A percentile compares a stretch with the other conserved stretches of the same genome.
Evolutionary conservation across 2,113 vertebrate genomes (phyloP).

Genomic region (Myotis lucifugus): DNA sequence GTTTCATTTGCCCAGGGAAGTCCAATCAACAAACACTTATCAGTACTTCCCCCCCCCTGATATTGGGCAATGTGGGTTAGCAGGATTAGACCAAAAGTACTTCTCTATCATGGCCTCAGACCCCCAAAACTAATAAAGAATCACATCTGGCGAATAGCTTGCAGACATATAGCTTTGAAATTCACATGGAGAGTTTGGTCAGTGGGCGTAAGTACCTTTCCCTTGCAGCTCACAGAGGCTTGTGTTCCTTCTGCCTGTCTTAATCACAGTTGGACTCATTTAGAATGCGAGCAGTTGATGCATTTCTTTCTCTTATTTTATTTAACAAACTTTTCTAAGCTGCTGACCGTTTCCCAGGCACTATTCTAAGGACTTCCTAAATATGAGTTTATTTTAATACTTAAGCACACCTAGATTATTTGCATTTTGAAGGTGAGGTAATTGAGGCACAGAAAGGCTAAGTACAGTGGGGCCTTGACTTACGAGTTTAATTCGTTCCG

Average conservation of each 20-base stretch:
- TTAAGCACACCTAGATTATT: slow-evolving; percentile 17
- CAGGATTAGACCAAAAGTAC: background rate
- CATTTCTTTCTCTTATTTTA: slow-evolving; percentile 38
- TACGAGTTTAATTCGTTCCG: no score
- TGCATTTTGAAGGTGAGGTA: background rate
- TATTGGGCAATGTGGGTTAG: background rate
- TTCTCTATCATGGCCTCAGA: background rate
- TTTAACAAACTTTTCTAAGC: slow-evolving; percentile 26
- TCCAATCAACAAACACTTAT: background rate
- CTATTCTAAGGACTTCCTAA: background rate
- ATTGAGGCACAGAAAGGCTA: background rate
- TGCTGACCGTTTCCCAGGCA: background rate
- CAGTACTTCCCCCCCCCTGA: background rate
- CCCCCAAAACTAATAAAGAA: background rate
- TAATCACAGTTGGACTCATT: background rate
- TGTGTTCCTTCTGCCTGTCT: background rate
- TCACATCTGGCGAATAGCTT: background rate
- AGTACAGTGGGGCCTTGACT: no score
- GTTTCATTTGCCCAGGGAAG: background rate
- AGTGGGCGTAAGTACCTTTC: background rate
- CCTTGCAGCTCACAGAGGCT: background rate
- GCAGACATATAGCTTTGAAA: background rate
- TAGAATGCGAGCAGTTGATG: background rate
- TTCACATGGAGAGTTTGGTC: background rate
- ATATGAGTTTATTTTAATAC: slow-evolving; percentile 27